Base-by-base conservation (phyloP, 2,113 vertebrate genomes). In the Mystacornis crossleyi region DNA sequence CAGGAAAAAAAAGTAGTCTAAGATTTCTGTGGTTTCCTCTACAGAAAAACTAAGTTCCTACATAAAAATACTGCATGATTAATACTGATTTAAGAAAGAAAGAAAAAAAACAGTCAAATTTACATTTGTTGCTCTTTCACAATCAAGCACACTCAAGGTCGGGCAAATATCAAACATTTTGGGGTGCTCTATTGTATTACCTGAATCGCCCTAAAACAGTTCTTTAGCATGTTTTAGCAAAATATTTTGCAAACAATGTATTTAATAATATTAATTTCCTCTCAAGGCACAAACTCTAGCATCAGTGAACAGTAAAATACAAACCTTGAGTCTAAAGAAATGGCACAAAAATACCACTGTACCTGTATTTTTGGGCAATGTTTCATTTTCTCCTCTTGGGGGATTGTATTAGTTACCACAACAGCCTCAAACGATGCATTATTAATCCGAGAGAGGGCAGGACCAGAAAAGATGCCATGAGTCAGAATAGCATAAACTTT, bases 401-500 rank as follows among this genome's bases (percentile, higher is more conserved):
- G 99, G 92, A 99, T 99, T 88, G 99, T 99, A 97, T 99, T 99
- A 77, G 99, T 99, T 87, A 99, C 99, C 40, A 99, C 99, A 81
- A 99, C 99, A 19, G 99, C 99, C 95, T 99, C 99, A 75, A 99
- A 99, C 0, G 99, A 97, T 33, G 99, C 99, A 71, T 97, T 99
- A 97, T 99, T 99, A 89, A 99, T 99, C 69, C 99, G 99, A 53
- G 99, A 99, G 94, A 99, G 99, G 54, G 99, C 99, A 17, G 99
- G 99, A 26, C 99, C 99, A 28, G 99, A 99, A 97, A 99, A 99
- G 65, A 99, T 99, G 48, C 99, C 99, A 42, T 99, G 99, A 12
- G 99, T 99, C 80, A 99, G 98, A 95, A 99, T 99, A 61, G 99
- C 99, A 92, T 99, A 99, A 65, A 99, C 99, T 95, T 99, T 99